Base-by-base conservation (phyloP, 2,888 invertebrate species). In the Notodromas monacha region DNA sequence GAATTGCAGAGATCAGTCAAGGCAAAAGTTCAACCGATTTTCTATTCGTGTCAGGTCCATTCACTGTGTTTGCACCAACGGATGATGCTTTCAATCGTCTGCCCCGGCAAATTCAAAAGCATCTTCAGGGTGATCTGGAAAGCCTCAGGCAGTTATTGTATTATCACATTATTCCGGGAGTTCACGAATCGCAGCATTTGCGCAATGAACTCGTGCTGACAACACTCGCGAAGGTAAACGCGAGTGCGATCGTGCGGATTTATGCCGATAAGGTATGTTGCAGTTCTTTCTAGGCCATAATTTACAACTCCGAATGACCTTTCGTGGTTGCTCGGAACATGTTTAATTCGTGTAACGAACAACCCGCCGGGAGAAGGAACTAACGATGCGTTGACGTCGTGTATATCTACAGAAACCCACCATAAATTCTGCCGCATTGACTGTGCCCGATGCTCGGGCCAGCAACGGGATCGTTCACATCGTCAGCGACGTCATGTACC, bases 211-310 rank as follows among this genome's bases (percentile, higher is more conserved):
- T 21, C 21, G 8, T 6, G 8, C 8, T 21, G 8, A n/a, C 6
- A 6, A 21, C 21, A 8, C 21, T 21, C 21, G 21, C n/a, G 8
- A 8, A 6, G 8, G n/a, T n/a, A n/a, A n/a, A 21, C 21, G n/a
- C 6, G 21, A 6, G n/a, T 8, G 8, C n/a, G 8, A 21, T n/a
- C 21, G 21, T 21, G 8, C 21, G 21, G 8, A 21, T 21, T n/a
- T 21, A 21, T 21, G 21, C 21, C 21, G 21, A 21, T n/a, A 21
- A 21, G 21, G 21, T 21, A n/a, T 21, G 21, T n/a, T 21, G 6
- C 21, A 6, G 21, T 6, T n/a, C 21, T 6, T 21, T 21, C 21
- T 21, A 6, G 21, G 21, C n/a, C n/a, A n/a, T n/a, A n/a, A n/a
- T n/a, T n/a, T n/a, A n/a, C n/a, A n/a, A n/a, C n/a, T n/a, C n/a